Base-by-base conservation (phyloP, 2,888 invertebrate genomes). In the Syrista parreyssii region DNA sequence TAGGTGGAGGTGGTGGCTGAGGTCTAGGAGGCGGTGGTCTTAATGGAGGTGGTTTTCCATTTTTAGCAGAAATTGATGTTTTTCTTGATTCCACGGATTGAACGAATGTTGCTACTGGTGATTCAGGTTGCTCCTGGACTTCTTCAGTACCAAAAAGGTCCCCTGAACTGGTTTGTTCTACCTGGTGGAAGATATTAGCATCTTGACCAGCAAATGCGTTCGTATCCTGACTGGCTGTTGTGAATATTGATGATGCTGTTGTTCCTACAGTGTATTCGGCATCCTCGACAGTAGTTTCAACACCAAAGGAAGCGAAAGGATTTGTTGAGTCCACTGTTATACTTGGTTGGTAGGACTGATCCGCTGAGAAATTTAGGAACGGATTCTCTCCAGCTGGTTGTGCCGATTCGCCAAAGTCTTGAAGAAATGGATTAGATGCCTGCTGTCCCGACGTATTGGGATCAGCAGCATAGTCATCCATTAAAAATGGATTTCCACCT, bases 401-500 rank as follows among this genome's bases (percentile, higher is more conserved):
- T 6, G 85, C 82, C 23, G 89, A 84, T 11, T 90, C 89, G 0
- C 88, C 86, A 74, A 91, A 90, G 82, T 86, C 94, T 86, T 92
- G 91, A 74, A 95, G 92, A 78, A 97, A 97, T 72, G 97, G 97
- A 89, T 97, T 97, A 12, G 87, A 88, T 0, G 86, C 83, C 34
- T 83, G 81, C 32, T 87, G 87, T 91, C 96, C 95, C 2, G 94
- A 93, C 68, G 93, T 92, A 4, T 93, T 89, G 15, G 92, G 91
- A 55, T 92, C 92, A 6, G 93, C 92, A 4, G 92, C 89, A 75
- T 94, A 93, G 74, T 94, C 93, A 85, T 96, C 96, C 92, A 96
- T 96, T 77, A 97, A 92, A 89, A 97, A 97, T 33, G 97, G 97
- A 93, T 97, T 97, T 73, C 96, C 96, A 31, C 93, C 92, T 83